Conservation (phyloP, 2,113 vertebrate species). For the Gracilinanus agilis region DNA sequence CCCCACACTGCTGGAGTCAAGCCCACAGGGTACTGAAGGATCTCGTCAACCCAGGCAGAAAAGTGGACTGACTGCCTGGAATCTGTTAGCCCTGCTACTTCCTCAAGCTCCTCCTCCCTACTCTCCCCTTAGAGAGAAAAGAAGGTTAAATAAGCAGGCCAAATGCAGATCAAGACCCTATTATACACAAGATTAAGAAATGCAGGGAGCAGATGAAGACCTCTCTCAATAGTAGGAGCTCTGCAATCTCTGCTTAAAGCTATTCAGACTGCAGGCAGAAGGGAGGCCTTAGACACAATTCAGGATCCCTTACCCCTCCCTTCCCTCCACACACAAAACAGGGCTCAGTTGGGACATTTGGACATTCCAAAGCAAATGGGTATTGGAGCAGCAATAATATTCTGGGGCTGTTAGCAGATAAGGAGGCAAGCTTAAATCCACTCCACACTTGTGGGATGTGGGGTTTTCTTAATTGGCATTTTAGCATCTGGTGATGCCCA, state of each 20-base stretch:
- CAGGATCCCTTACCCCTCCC: not conserved
- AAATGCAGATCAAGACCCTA: not conserved
- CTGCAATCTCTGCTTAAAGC: slow-evolving; percentile 39
- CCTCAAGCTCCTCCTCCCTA: not conserved
- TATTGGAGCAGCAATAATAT: slow-evolving; percentile 19
- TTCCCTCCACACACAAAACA: not conserved
- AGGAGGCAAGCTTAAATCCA: not conserved
- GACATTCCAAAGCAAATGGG: slow-evolving; percentile 55
- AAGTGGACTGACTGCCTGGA: not conserved
- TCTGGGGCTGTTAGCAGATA: not conserved
- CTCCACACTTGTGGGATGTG: not conserved
- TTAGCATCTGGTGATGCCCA: not conserved
- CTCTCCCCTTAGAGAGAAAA: not conserved
- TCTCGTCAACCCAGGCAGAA: not conserved
- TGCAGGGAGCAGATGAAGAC: slow-evolving; percentile 35
- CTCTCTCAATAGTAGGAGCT: slow-evolving; percentile 33
- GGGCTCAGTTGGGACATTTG: not conserved
- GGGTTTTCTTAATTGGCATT: not conserved
- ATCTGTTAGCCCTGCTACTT: not conserved
- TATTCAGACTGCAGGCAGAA: slow-evolving; percentile 36
- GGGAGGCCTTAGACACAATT: slow-evolving; percentile 11
- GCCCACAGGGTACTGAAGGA: slow-evolving; percentile 6
- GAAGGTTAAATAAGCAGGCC: fast-evolving
- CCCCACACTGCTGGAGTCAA: not conserved
- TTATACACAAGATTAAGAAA: slow-evolving; percentile 58